Base-by-base conservation (phyloP, 64 coral and sea anemone genomes). In the Pocillopora verrucosa region DNA sequence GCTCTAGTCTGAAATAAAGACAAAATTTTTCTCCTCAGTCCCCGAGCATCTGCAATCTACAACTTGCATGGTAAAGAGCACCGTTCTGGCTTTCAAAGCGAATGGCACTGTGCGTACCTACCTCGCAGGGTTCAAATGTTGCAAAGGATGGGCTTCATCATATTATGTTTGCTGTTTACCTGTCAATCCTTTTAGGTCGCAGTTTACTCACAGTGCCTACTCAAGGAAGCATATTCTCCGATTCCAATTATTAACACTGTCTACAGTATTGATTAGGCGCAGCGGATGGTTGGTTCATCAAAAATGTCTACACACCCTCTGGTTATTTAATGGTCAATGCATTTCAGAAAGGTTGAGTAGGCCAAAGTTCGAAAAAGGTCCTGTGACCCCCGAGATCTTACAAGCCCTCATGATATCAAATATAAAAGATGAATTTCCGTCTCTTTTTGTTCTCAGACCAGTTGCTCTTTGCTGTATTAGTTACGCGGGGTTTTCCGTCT, bases 361-460 rank as follows among this genome's bases (percentile, higher is more conserved):
- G 65, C 93, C 88, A 5, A 91, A 82, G 36, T 57, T 38, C 13
- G 62, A 60, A 25, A 94, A 87, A 84, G 91, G 59, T 87, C 82
- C 67, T 72, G 83, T 30, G 30, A 30, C 30, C 30, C 30, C 30
- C 30, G 30, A 30, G 0, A 30, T 30, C 30, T 30, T 30, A 56
- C 20, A 76, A 10, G 45, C 56, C 34, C 73, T 91, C 24, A 72
- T 75, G 83, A 86, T 60, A 60, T 65, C 79, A 13, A 86, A 78
- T 37, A 79, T 86, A 11, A 88, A 60, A 85, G 60, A 89, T 86
- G 90, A 75, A 13, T 87, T 61, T 72, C 65, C 69, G 26, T 81
- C 89, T 60, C 5, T 88, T 87, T 56, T 36, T 34, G 77, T 76
- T 83, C 59, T 82, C 4, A 86, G 89, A 30, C 30, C 30, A 30